Evolutionary conservation across 2,113 vertebrate species (phyloP).

Genomic region (Cryptotis parvus): DNA sequence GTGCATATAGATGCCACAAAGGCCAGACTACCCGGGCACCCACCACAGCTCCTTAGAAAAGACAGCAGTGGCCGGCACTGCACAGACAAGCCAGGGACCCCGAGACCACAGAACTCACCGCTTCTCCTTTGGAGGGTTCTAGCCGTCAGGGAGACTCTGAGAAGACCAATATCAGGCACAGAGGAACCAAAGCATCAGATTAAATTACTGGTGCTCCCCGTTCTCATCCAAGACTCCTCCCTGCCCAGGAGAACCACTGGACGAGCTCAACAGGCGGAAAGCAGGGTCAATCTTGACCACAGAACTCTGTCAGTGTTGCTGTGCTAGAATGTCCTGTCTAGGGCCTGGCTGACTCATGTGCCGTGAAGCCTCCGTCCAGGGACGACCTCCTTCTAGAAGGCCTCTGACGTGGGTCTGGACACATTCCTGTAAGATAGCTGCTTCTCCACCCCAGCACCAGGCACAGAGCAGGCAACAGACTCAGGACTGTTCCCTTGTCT

Average conservation of each 20-base stretch:
- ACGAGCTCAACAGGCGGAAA: not conserved
- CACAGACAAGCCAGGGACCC: not conserved
- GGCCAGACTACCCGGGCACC: constrained; percentile 63
- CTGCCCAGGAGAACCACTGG: not conserved
- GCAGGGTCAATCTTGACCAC: not conserved
- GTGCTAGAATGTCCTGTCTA: not conserved
- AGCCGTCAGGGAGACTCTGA: not conserved
- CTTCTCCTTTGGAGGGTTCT: constrained; percentile 15
- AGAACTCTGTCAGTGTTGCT: not conserved
- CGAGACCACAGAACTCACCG: not conserved
- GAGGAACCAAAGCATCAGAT: not conserved
- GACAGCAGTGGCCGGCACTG: constrained; percentile 56
- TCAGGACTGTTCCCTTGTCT: not conserved
- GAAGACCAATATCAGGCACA: not conserved
- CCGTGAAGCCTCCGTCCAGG: not conserved
- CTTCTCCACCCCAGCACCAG: too few relatives aligned
- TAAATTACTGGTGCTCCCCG: not conserved
- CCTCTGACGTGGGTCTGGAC: not conserved
- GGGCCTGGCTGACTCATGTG: not conserved
- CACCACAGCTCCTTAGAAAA: constrained; percentile 54
- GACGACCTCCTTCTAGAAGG: not conserved
- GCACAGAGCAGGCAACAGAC: not conserved
- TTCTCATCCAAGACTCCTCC: not conserved
- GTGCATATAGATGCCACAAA: constrained; percentile 77
- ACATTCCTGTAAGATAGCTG: not conserved